These are phyloP conservation scores for human DNA, from an alignment of 2,113 vertebrate species.

Conservation along the genomic window DNA sequence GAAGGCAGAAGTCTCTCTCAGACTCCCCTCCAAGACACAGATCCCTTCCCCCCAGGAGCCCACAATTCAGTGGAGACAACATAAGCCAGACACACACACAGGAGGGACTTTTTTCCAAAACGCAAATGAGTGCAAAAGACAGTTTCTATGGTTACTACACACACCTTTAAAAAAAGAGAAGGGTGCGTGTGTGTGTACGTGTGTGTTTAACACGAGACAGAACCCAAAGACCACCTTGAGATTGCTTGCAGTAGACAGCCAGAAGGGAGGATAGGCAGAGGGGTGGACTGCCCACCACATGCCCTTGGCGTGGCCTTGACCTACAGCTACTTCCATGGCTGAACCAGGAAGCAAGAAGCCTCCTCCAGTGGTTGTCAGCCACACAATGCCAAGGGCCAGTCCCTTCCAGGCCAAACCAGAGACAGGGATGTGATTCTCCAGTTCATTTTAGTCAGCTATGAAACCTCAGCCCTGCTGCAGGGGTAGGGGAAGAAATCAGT, in stretches of 20 bases:
- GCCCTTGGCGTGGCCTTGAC: not conserved
- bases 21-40: not conserved
- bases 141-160: slow-evolving; percentile 36
- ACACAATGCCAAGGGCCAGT: not conserved
- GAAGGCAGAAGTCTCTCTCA: not conserved
- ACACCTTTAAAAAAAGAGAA: not conserved
- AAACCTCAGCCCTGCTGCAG: not conserved
- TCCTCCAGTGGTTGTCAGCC: not conserved
- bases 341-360: not conserved
- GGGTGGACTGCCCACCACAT: not conserved
- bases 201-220: not conserved
- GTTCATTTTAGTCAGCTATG: not conserved
- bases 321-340: not conserved
- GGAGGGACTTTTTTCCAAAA: slow-evolving; percentile 27
- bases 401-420: not conserved
- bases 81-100: slow-evolving; percentile 14
- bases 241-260: not conserved
- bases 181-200: no score
- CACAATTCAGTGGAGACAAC: not conserved
- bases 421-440: not conserved
- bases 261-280: not conserved
- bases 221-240: not conserved
- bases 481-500: not conserved
- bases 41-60: not conserved
- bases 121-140: not conserved